phyloP scores from a whole-genome alignment of 2,113 vertebrate species.

The Anolis sagrei region DNA sequence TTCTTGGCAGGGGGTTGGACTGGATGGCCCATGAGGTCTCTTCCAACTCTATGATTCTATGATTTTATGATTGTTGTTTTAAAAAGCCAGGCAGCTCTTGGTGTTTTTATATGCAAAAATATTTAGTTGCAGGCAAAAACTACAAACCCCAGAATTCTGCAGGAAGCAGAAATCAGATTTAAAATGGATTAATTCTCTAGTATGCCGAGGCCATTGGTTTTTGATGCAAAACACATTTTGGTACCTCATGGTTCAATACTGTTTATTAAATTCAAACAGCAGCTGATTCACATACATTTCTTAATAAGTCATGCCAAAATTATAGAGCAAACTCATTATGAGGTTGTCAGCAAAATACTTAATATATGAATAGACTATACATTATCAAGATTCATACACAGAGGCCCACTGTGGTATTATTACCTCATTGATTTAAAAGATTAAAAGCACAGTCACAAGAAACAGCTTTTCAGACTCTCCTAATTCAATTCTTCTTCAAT shows the following conservation, averaged over 20 bases:
- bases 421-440: constrained; percentile 26
- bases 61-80: too few species aligned
- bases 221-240: constrained; percentile 34
- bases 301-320: constrained; percentile 51
- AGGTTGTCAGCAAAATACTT: constrained; percentile 39
- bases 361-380: constrained; percentile 5
- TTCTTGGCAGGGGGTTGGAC: too few species aligned
- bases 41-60: too few species aligned
- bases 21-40: too few species aligned
- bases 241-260: constrained; percentile 3
- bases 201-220: too few species aligned
- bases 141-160: too few species aligned
- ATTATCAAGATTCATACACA: constrained; percentile 44
- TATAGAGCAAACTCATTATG: constrained; percentile 39
- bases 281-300: constrained; percentile 23
- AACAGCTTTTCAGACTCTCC: constrained; percentile 32
- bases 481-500: constrained; percentile 28
- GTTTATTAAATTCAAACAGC: constrained; percentile 24
- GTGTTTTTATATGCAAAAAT: not conserved
- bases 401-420: constrained; percentile 37
- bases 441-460: constrained; percentile 35
- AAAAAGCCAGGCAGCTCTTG: not conserved
- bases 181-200: too few species aligned
- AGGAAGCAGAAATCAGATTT: too few species aligned
- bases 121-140: too few species aligned